Evolutionary conservation across 2,797 vertebrate species (phyloP).

Genomic region (Coluber constrictor): DNA sequence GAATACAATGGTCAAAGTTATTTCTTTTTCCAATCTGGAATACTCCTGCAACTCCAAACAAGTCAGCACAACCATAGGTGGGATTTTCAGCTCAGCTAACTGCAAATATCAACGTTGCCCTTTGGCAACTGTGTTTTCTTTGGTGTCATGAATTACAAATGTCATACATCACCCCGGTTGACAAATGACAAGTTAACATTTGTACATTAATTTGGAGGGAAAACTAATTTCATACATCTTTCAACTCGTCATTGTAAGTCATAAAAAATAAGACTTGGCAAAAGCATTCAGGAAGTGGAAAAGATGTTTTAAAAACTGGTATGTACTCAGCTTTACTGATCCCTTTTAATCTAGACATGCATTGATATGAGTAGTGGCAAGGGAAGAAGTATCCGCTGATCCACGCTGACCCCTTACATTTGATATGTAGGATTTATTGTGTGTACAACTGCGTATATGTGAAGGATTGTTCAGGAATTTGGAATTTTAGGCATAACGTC

Average conservation of each 20-base stretch:
- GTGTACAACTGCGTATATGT: neutral
- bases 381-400: neutral
- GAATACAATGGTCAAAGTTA: neutral
- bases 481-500: neutral
- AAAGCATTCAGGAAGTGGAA: neutral
- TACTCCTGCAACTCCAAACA: neutral
- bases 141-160: conserved; percentile 16
- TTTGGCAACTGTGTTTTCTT: conserved; percentile 13
- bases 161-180: neutral
- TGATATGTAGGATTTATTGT: neutral
- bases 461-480: neutral
- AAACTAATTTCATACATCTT: neutral
- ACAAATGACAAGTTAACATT: conserved; percentile 19
- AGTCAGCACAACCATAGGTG: neutral
- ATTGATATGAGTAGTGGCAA: neutral
- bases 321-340: neutral
- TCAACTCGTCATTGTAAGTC: neutral
- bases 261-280: neutral
- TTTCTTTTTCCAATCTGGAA: neutral
- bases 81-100: conserved; percentile 16
- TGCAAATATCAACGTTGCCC: conserved; percentile 21
- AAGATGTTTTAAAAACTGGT: neutral
- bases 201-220: neutral
- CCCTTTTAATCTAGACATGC: neutral
- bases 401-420: neutral